phyloP scores from a whole-genome alignment of 1,140 invertebrate genomes.

The Aradophagus sp. region DNA sequence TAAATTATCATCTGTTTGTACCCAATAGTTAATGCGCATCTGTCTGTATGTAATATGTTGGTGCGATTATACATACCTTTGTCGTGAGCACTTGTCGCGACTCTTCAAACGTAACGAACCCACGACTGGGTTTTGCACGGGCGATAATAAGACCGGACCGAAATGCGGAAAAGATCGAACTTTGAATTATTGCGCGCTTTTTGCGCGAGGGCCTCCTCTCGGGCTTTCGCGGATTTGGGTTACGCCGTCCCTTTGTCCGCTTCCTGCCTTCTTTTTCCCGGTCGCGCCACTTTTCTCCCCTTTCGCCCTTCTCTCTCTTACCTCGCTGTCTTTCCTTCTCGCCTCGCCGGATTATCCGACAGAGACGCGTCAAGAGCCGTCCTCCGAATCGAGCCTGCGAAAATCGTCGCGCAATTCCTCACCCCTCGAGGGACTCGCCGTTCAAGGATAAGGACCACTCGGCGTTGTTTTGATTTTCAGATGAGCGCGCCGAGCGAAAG shows the following conservation, averaged over 20 bases:
- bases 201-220: background rate
- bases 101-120: constrained; percentile 41
- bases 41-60: constrained; percentile 25
- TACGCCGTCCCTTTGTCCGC: no score
- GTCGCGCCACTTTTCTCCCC: background rate
- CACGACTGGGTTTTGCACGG: background rate
- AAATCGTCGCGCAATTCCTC: background rate
- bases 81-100: constrained; percentile 56
- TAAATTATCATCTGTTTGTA: no score
- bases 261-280: no score
- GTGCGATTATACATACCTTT: constrained; percentile 33
- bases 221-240: background rate
- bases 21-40: no score
- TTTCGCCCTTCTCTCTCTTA: background rate
- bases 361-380: no score
- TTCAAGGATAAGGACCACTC: constrained; percentile 30
- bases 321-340: constrained; percentile 3
- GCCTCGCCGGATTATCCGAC: background rate
- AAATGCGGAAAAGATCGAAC: constrained; percentile 31
- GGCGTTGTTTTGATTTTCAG: constrained; percentile 12
- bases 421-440: constrained; percentile 1
- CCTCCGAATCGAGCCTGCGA: background rate
- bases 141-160: background rate
- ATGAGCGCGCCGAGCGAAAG: constrained; percentile 7
- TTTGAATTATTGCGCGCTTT: constrained; percentile 5